Percentiles rank a stretch among this genome's conserved stretches.
phyloP scores from a whole-genome alignment of 2,888 invertebrate species.

The Acrobasis consociella region DNA sequence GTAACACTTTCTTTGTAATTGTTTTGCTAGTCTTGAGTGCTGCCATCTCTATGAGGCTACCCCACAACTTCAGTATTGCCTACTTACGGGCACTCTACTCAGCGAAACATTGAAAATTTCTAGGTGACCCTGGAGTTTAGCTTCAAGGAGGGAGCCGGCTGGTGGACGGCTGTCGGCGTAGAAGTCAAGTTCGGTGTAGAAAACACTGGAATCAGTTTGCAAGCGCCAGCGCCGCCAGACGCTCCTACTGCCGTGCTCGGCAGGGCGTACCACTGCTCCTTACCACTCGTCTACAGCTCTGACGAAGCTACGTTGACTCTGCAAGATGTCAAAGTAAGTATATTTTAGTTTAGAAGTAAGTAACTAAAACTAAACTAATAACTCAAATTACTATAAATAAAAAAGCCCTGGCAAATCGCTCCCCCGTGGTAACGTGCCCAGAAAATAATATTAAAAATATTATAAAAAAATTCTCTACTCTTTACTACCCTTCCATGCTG shows the following conservation, averaged over 20 bases:
- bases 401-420: too few species aligned
- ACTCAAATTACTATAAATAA: too few species aligned
- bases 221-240: slow-evolving; percentile 66
- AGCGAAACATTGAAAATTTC: slow-evolving; percentile 22
- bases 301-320: slow-evolving; percentile 73
- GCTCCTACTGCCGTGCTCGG: slow-evolving; percentile 79
- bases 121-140: slow-evolving; percentile 82
- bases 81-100: too few species aligned
- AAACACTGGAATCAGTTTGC: slow-evolving; percentile 62
- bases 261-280: slow-evolving; percentile 80
- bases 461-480: too few species aligned
- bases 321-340: slow-evolving; percentile 76
- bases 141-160: slow-evolving; percentile 75
- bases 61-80: too few species aligned
- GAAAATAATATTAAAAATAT: too few species aligned
- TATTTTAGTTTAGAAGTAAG: neutral
- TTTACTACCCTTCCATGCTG: too few species aligned
- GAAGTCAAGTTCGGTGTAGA: slow-evolving; percentile 77
- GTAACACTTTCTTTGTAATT: too few species aligned
- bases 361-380: too few species aligned
- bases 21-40: too few species aligned
- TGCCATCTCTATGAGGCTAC: too few species aligned
- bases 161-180: slow-evolving; percentile 82
- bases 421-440: too few species aligned
- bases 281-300: slow-evolving; percentile 73